Evolutionary conservation across 1,140 invertebrate genomes (phyloP), one percentile per base, ranked within the genome.

Genomic region (Lordiphosa mommai): DNA sequence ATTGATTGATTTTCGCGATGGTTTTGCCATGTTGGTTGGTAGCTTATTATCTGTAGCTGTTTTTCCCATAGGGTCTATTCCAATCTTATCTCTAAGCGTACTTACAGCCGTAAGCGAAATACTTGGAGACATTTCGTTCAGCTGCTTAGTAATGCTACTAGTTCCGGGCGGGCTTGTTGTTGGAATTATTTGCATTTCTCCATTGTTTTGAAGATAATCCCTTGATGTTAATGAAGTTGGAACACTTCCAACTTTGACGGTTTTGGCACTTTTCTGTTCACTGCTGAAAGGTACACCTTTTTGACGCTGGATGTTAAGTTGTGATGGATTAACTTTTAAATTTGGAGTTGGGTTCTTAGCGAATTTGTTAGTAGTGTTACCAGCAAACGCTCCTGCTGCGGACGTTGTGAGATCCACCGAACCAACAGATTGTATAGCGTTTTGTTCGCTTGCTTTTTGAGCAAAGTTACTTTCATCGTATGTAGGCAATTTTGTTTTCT

Each of bases 121-220:
- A 32, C 73, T 77, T 5, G 77, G 72, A 10, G 72, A 65, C 33
- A 82, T 71, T 40, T 77, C 73, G 44, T 52, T 63, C 1, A 77
- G 63, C 43, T 82, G 69, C 16, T 82, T 82, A 12, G 72, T 59
- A 34, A 82, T 67, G 34, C 65, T 82, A 16, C 37, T 57, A 7
- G 72, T 73, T 3, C 66, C 70, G 3, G 77, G 77, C 2, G 76
- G 63, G n/a, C 66, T 70, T 3, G 66, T 70, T 37, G 76, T 82
- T 12, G 72, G 76, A 37, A 82, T 82, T 20, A 82, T 82, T 61
- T 82, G 66, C 72, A 82, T 77, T 40, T 67, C 70, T 4, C 41
- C 37, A 13, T 41, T 68, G 13, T 44, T 67, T 52, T 71, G 66
- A 10, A 53, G 14, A 20, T 32, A 61, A 49, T 57, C 52, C 13